A percentile compares a stretch with the other conserved stretches of the same genome.
Evolutionary conservation across 2,113 vertebrate genomes (phyloP).

Genomic region (Phylloscopus whistleri): DNA sequence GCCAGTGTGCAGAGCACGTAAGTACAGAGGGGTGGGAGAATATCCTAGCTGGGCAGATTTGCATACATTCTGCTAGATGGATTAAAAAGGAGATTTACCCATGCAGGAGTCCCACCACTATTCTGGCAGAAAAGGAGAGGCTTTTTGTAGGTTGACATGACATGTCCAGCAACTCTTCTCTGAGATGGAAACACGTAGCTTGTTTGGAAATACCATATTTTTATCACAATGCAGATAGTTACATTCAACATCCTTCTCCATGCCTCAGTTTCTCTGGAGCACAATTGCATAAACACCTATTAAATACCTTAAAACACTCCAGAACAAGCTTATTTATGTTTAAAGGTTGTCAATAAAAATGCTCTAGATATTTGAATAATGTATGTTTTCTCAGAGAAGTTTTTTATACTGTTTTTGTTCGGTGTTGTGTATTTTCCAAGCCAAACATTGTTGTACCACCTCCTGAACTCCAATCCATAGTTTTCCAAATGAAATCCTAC

Average conservation of each 20-base stretch:
- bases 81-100: not conserved
- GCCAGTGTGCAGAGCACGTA: accelerated
- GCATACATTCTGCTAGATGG: not conserved
- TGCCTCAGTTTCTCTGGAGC: not conserved
- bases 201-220: not conserved
- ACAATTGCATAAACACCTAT: not conserved
- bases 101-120: not conserved
- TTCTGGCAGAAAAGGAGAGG: not conserved
- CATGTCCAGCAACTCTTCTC: not conserved
- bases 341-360: not conserved
- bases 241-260: not conserved
- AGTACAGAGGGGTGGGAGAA: not conserved
- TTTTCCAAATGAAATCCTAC: not conserved
- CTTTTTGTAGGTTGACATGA: not conserved
- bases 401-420: not conserved
- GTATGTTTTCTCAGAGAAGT: not conserved
- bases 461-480: not conserved
- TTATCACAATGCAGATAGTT: accelerated
- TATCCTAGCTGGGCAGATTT: not conserved
- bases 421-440: not conserved
- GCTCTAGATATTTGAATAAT: not conserved
- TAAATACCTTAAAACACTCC: not conserved
- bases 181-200: not conserved
- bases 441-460: not conserved
- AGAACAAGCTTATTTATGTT: not conserved